Evolutionary conservation across 2,113 vertebrate genomes (phyloP), one percentile per base, ranked within the genome.

Genomic region (Grammomys dolichurus): DNA sequence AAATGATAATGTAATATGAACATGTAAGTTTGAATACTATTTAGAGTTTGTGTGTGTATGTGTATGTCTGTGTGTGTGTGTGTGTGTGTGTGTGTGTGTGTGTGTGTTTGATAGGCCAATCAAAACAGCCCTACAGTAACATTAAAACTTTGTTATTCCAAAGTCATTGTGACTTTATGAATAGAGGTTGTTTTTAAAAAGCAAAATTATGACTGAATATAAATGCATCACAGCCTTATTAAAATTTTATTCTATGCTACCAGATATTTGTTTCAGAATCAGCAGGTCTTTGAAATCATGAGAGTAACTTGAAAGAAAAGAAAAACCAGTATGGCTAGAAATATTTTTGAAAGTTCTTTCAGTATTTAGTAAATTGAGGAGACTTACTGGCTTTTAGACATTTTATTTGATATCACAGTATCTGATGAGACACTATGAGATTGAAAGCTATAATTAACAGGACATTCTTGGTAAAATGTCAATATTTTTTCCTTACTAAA

Each of bases 261-360:
- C 67, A 51, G 65, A 72, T 13, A 92, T 58, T 20, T 8, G 33
- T 84, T 87, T 96, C 70, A 95, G 63, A 90, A 84, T 77, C 69
- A 87, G 19, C 90, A 51, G 65, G 20, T 65, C 43, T 94, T 88
- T 72, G 51, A 95, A 87, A 90, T 92, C 7, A 92, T 65, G 22
- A 40, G 24, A 10, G 13, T 46, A 87, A 84, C 70, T 94, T 84
- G 40, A 92, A 95, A 97, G 60, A 95, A 95, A 70, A 95, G 9
- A 78, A 46, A 80, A 81, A 90, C 4, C 9, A 84, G 17, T 20
- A 19, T 81, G 75, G 8, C 78, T 93, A 5, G 56, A 60, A 96
- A 20, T 73, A 87, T 93, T 97, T 81, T 92, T 93, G 31, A 73
- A 80, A 36, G 36, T 90, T 96, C n/a, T 90, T 16, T 90, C 96